phyloP scores from a whole-genome alignment of 2,797 vertebrate species.

The Chromobotia macracanthus region DNA sequence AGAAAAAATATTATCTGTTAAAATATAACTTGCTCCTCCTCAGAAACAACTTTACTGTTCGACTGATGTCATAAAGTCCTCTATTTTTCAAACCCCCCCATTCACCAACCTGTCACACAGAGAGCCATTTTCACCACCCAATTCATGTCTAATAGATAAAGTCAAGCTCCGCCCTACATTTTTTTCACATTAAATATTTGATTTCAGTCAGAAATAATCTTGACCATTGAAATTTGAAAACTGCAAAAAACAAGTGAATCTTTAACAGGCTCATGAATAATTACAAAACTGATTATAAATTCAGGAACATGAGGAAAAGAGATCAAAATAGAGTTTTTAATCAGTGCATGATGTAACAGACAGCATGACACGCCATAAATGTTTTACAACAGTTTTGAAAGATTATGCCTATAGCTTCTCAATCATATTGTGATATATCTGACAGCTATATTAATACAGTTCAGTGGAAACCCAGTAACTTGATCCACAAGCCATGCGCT shows the following conservation, averaged over 20 bases:
- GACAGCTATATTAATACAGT: constrained; percentile 7
- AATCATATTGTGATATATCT: not conserved
- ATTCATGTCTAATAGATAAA: too few species aligned
- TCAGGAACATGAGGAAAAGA: not conserved
- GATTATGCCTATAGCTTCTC: not conserved
- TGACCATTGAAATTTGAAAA: not conserved
- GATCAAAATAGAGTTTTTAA: not conserved
- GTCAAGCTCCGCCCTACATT: too few species aligned
- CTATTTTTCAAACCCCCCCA: not conserved
- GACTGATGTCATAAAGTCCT: too few species aligned
- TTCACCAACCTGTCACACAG: not conserved
- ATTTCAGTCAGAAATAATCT: not conserved
- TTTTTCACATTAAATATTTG: not conserved
- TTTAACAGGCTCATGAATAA: not conserved
- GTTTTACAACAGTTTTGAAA: not conserved
- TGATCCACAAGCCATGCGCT: not conserved
- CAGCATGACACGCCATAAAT: not conserved
- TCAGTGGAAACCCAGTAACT: constrained; percentile 12
- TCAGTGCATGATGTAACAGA: not conserved
- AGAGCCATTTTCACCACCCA: too few species aligned
- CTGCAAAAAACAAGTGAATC: not conserved
- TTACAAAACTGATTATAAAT: not conserved
- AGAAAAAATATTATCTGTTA: too few species aligned
- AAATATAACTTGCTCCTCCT: too few species aligned
- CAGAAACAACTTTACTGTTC: too few species aligned